Evolutionary conservation across 2,113 vertebrate genomes (phyloP).

Genomic region (Pituophis catenifer): DNA sequence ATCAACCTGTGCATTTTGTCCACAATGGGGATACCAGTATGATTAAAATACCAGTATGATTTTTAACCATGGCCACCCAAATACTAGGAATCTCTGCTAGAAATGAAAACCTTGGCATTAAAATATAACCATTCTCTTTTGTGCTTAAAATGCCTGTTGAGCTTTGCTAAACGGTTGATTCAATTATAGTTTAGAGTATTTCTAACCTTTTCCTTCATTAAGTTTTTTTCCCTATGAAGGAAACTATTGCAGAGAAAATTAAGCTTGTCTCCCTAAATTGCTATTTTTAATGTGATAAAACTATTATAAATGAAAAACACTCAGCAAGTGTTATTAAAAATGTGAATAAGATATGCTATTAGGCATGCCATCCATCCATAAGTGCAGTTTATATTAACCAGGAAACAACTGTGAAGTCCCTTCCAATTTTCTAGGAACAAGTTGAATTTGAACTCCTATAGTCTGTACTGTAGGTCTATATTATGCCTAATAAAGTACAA

Average conservation of each 20-base stretch:
- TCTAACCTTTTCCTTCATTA: constrained; percentile 5
- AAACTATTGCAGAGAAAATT: not conserved
- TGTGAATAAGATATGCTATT: not conserved
- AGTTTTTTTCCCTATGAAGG: not conserved
- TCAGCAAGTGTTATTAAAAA: not conserved
- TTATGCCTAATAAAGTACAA: not conserved
- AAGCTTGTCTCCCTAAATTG: not conserved
- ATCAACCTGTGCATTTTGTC: not conserved
- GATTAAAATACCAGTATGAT: not conserved
- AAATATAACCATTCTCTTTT: constrained; percentile 20
- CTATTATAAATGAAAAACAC: not conserved
- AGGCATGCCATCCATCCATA: not conserved
- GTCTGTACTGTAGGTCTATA: not conserved
- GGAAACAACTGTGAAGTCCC: not conserved
- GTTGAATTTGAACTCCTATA: not conserved
- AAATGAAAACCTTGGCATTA: not conserved
- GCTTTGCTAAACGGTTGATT: constrained; percentile 1
- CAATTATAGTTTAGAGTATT: constrained; percentile 15
- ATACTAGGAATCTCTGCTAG: not conserved
- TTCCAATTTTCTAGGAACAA: constrained; percentile 8
- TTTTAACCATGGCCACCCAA: not conserved
- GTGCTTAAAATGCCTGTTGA: constrained; percentile 3
- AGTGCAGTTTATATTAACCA: not conserved
- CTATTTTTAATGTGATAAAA: not conserved
- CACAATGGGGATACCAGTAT: not conserved